A percentile compares a stretch with the other conserved stretches of the same genome.
These are phyloP conservation scores for Sarotherodon lohbergeri DNA, from an alignment of 2,113 vertebrate genomes.

Conservation along the genomic window DNA sequence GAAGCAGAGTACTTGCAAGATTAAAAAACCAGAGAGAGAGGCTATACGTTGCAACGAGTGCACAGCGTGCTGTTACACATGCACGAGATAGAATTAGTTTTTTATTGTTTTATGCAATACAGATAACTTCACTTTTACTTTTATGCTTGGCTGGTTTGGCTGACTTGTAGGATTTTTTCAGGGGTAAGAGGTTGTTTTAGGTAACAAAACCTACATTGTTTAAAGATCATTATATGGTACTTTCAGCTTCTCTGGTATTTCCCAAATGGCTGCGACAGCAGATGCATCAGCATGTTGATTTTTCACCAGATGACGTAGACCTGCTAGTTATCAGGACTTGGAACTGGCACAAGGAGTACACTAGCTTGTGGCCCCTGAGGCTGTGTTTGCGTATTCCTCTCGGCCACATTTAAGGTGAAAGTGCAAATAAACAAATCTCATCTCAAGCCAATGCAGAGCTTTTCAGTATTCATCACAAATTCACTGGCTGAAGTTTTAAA, in stretches of 20 bases:
- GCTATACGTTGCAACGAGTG: not conserved
- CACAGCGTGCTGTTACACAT: not conserved
- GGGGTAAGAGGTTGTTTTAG: not conserved
- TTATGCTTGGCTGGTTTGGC: too few relatives aligned
- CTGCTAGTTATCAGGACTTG: not conserved
- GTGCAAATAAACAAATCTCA: not conserved
- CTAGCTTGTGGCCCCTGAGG: not conserved
- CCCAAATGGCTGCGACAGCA: fast-evolving
- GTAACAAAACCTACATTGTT: not conserved
- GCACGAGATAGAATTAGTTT: not conserved
- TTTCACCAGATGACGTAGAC: not conserved
- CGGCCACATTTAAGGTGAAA: not conserved
- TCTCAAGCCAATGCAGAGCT: not conserved
- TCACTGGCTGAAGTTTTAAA: not conserved
- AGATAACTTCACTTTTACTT: not conserved
- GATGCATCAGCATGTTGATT: not conserved
- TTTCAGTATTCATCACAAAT: not conserved
- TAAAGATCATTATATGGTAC: not conserved
- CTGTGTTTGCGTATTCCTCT: not conserved
- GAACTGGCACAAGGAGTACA: not conserved
- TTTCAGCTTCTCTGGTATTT: not conserved
- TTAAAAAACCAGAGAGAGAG: not conserved
- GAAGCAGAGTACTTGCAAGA: not conserved
- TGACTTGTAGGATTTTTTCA: not conserved
- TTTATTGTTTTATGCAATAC: not conserved